Percentiles rank a stretch among this genome's conserved stretches.
Conservation (phyloP, 2,113 vertebrate genomes). For the Tylochromis polylepis region DNA sequence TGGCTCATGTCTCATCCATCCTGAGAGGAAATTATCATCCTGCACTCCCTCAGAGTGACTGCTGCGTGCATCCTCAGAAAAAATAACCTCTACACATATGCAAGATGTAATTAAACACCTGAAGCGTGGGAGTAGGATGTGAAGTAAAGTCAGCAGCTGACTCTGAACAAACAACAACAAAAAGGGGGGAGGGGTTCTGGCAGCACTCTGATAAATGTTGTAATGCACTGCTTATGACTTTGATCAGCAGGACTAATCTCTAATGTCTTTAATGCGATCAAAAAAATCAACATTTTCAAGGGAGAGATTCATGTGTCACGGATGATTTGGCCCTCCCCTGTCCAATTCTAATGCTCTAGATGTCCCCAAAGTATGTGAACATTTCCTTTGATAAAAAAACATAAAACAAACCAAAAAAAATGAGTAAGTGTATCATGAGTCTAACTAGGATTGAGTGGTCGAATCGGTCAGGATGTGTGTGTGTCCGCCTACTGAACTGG, state of each 20-base stretch:
- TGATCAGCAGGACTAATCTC: not conserved
- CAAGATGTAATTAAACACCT: not conserved
- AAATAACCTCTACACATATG: not conserved
- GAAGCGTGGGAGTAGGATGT: not conserved
- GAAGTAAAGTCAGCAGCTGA: not conserved
- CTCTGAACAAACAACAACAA: not conserved
- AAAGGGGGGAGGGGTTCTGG: not conserved
- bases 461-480: not conserved
- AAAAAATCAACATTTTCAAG: not conserved
- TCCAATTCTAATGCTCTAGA: not conserved
- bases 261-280: not conserved
- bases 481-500: constrained; percentile 13
- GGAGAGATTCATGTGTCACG: not conserved
- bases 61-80: not conserved
- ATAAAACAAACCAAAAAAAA: not conserved
- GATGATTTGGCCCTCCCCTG: not conserved
- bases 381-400: not conserved
- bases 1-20: not conserved
- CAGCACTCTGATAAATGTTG: not conserved
- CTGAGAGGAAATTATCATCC: not conserved
- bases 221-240: not conserved
- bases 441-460: not conserved
- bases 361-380: not conserved
- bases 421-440: not conserved
- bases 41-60: not conserved